A percentile compares a stretch with the other conserved stretches of the same genome.
Evolutionary conservation across 2,113 vertebrate genomes (phyloP).

Genomic region (Montifringilla adamsi): DNA sequence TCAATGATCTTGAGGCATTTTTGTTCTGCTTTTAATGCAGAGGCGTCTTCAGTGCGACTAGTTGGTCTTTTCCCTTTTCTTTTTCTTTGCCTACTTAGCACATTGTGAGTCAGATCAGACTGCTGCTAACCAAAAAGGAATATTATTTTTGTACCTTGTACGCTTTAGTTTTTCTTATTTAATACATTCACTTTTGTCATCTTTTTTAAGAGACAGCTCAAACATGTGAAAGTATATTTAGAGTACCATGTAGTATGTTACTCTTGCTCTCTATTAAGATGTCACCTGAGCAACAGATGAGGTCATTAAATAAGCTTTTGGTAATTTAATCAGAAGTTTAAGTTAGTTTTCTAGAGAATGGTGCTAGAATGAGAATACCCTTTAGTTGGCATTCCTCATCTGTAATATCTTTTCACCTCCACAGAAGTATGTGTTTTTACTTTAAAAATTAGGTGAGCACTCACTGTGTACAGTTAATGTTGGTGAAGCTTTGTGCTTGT

Average conservation of each 20-base stretch:
- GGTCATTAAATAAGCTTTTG: background rate
- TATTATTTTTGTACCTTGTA: conserved; percentile 30
- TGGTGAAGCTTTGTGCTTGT: background rate
- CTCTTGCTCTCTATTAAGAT: background rate
- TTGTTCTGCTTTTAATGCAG: conserved; percentile 26
- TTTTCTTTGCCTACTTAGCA: conserved; percentile 19
- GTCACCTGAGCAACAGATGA: background rate
- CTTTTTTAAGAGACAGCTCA: background rate
- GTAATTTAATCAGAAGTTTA: background rate
- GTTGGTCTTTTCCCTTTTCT: conserved; percentile 15
- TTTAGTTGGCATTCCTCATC: background rate
- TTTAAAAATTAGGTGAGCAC: background rate
- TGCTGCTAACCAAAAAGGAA: background rate
- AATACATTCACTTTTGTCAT: background rate
- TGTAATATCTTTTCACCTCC: background rate
- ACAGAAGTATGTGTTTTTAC: background rate
- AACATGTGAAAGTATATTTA: background rate
- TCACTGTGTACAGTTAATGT: background rate
- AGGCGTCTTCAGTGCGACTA: conserved; percentile 15
- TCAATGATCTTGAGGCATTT: background rate
- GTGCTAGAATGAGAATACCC: background rate
- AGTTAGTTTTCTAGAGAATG: background rate
- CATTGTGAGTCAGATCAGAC: conserved; percentile 28
- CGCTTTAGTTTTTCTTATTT: background rate
- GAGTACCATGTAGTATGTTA: background rate